Conservation (phyloP, 2,888 invertebrate genomes). For the Cerceris rybyensis region DNA sequence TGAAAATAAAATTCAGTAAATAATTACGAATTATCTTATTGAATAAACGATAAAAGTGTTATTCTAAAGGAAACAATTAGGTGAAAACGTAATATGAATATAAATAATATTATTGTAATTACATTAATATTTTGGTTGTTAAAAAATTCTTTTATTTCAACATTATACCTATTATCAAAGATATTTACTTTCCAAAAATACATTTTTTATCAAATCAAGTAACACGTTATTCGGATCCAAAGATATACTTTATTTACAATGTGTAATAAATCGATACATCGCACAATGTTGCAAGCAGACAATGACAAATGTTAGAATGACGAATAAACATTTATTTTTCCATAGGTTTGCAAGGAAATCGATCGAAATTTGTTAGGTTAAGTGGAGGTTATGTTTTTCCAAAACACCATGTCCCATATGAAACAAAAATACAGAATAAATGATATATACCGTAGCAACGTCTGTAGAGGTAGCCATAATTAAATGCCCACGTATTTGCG, state of each 20-base stretch:
- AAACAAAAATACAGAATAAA: constrained; percentile 22
- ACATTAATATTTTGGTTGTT: background rate
- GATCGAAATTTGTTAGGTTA: constrained; percentile 20
- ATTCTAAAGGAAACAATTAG: no score
- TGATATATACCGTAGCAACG: constrained; percentile 73
- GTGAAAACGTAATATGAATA: no score
- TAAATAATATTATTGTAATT: background rate
- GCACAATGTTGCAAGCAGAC: background rate
- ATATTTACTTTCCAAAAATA: background rate
- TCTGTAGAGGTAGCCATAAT: constrained; percentile 75
- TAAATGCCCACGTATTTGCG: constrained; percentile 16
- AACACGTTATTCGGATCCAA: background rate
- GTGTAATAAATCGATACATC: background rate
- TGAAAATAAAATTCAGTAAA: no score
- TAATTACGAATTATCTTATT: background rate
- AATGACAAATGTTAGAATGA: background rate
- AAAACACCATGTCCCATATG: background rate
- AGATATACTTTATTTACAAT: background rate
- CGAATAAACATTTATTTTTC: background rate
- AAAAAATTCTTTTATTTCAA: background rate
- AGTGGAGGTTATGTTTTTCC: constrained; percentile 24
- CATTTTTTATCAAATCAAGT: background rate
- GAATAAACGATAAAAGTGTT: background rate
- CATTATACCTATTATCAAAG: background rate
- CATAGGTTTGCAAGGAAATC: constrained; percentile 5